Evolutionary conservation across 2,888 invertebrate species (phyloP).

Genomic region (Thereva unica): DNA sequence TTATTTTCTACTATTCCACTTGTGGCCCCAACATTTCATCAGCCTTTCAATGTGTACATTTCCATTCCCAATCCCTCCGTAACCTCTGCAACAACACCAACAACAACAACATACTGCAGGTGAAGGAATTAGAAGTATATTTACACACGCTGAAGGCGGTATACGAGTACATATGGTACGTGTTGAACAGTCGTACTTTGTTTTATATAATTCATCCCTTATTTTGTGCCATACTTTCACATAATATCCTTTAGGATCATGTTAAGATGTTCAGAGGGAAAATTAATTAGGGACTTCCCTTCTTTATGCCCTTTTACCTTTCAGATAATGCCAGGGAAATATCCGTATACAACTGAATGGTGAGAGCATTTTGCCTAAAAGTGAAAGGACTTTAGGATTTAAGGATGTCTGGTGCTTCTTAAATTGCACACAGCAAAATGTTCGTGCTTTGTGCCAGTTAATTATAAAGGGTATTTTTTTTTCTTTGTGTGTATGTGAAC

Average conservation of each 20-base stretch:
- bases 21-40: not conserved
- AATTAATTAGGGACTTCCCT: slow-evolving; percentile 38
- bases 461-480: too few relatives aligned
- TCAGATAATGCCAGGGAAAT: too few relatives aligned
- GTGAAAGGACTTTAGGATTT: too few relatives aligned
- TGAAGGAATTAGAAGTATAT: too few relatives aligned
- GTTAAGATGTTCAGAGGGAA: slow-evolving; percentile 36
- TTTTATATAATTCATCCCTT: slow-evolving; percentile 5
- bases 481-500: too few relatives aligned
- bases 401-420: too few relatives aligned
- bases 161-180: slow-evolving; percentile 15
- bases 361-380: too few relatives aligned
- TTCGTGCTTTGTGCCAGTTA: too few relatives aligned
- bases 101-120: too few relatives aligned
- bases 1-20: slow-evolving; percentile 12
- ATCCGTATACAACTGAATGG: too few relatives aligned
- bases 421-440: too few relatives aligned
- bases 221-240: not conserved
- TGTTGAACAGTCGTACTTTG: slow-evolving; percentile 15
- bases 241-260: slow-evolving; percentile 15
- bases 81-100: not conserved
- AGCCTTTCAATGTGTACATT: too few relatives aligned
- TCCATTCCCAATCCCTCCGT: not conserved
- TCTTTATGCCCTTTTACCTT: slow-evolving; percentile 29
- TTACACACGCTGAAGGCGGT: not conserved